Conservation (phyloP, 1,140 invertebrate genomes). For the Neoseiulus cucumeris region DNA sequence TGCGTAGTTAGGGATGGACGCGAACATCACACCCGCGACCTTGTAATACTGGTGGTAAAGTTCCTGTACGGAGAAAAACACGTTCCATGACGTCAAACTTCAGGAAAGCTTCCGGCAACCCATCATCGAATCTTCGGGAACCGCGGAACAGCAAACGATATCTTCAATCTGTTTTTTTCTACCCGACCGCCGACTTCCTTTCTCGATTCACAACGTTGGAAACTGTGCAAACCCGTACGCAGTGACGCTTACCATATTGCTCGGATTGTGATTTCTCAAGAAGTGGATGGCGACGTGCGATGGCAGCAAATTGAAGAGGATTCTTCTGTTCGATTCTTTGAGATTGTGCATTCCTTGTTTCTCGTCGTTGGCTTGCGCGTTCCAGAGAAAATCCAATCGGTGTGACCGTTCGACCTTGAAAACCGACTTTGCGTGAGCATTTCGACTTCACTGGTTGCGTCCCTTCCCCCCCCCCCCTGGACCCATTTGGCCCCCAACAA, state of each 20-base stretch:
- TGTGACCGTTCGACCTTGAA: constrained; percentile 48
- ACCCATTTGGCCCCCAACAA: too few relatives aligned
- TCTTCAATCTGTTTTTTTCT: too few relatives aligned
- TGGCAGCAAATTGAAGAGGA: constrained; percentile 77
- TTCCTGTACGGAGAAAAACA: constrained; percentile 38
- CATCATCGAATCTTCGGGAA: too few relatives aligned
- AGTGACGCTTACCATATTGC: constrained; percentile 46
- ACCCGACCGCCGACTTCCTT: too few relatives aligned
- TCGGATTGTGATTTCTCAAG: constrained; percentile 63
- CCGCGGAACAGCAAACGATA: too few relatives aligned
- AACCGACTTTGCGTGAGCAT: too few relatives aligned
- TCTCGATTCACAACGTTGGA: too few relatives aligned
- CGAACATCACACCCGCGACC: constrained; percentile 75
- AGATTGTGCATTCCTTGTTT: constrained; percentile 77
- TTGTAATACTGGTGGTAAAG: constrained; percentile 82
- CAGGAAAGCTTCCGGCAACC: too few relatives aligned
- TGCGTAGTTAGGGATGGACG: constrained; percentile 84
- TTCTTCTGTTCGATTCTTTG: constrained; percentile 56
- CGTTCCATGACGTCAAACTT: neutral
- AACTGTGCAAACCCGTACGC: too few relatives aligned
- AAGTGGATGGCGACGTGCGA: constrained; percentile 81
- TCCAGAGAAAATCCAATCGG: constrained; percentile 64
- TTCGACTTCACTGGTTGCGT: too few relatives aligned
- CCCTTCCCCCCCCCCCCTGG: too few relatives aligned
- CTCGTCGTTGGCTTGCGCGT: constrained; percentile 62